Conservation (phyloP, 2,113 vertebrate genomes). For the Danio rerio region GRCz12tu NC_133195.1:26516501-26517000, state of each 20-base stretch:
- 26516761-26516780: conserved; percentile 86
- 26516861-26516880: not conserved
- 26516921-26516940: no score
- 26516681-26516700: no score
- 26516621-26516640: not conserved
- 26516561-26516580: not conserved
- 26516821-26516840: conserved; percentile 88
- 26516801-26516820: conserved; percentile 86
- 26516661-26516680: not conserved
- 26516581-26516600: not conserved
- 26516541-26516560: not conserved
- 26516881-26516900: no score
- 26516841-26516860: not conserved
- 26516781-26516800: conserved; percentile 84
- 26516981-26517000: no score
- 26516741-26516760: conserved; percentile 75
- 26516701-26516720: not conserved
- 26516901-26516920: no score
- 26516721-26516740: conserved; percentile 90
- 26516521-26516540: not conserved
- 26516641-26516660: not conserved
- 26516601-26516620: not conserved
- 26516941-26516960: no score
- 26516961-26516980: no score
- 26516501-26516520: not conserved